Percentiles rank a stretch among this genome's conserved stretches.
Conservation (phyloP, 2,888 invertebrate species). For the Harpalus rufipes region DNA sequence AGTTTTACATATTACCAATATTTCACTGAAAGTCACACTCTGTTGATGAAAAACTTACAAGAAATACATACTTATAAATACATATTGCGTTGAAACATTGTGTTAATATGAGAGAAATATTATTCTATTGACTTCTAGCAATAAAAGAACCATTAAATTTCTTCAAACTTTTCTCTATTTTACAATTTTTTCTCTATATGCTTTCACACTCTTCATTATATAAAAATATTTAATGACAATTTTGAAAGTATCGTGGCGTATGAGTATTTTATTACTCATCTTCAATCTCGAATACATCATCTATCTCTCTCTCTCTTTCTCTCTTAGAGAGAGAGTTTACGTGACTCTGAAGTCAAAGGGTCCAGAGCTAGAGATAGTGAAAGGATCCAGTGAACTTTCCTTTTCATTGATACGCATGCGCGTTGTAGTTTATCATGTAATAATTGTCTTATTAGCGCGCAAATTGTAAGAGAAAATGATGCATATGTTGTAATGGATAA, state of each 20-base stretch:
- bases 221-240: conserved; percentile 42
- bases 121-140: too few relatives aligned
- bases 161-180: conserved; percentile 35
- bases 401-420: conserved; percentile 57
- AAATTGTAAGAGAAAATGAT: conserved; percentile 43
- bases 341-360: conserved; percentile 44
- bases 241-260: conserved; percentile 46
- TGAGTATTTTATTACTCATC: conserved; percentile 38
- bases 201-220: conserved; percentile 41
- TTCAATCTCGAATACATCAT: conserved; percentile 13
- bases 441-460: conserved; percentile 44
- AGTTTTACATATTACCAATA: too few relatives aligned
- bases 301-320: conserved; percentile 11
- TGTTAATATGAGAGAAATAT: background rate
- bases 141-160: conserved; percentile 46
- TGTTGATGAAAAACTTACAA: background rate
- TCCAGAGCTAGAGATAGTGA: conserved; percentile 26
- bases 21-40: too few relatives aligned
- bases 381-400: conserved; percentile 56
- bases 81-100: background rate
- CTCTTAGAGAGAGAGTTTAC: conserved; percentile 32
- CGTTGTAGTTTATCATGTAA: conserved; percentile 39
- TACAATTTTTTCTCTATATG: conserved; percentile 21
- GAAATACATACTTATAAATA: too few relatives aligned
- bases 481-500: conserved; percentile 33